phyloP scores from a whole-genome alignment of 2,888 invertebrate genomes.

The Embidobia sp. region DNA sequence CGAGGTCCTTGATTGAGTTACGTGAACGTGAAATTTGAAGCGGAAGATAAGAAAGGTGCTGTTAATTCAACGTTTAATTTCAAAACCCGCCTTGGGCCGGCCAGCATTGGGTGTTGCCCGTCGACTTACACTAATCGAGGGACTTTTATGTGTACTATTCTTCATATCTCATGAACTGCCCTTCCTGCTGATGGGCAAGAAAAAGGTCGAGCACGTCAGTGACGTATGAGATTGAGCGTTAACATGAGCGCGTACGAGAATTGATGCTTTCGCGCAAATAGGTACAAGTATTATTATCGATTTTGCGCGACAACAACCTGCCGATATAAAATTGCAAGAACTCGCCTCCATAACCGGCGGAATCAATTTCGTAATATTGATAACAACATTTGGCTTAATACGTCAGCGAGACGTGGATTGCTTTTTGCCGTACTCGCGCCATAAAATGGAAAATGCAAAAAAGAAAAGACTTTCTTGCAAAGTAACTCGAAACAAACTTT shows the following conservation, averaged over 20 bases:
- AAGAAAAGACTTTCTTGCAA: no score
- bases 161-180: constrained; percentile 15
- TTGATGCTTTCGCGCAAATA: constrained; percentile 39
- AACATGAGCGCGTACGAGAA: constrained; percentile 28
- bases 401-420: background rate
- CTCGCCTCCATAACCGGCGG: constrained; percentile 14
- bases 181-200: constrained; percentile 47
- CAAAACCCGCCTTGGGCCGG: background rate
- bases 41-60: no score
- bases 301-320: constrained; percentile 23
- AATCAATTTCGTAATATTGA: constrained; percentile 43
- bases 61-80: no score
- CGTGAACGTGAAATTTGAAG: no score
- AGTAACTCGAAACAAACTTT: no score
- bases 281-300: constrained; percentile 37
- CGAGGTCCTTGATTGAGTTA: no score
- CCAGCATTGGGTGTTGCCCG: constrained; percentile 12
- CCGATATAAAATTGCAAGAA: constrained; percentile 16
- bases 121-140: constrained; percentile 14
- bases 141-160: constrained; percentile 39
- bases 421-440: background rate
- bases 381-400: constrained; percentile 25
- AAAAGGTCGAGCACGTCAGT: constrained; percentile 43
- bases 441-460: no score
- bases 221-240: constrained; percentile 50